Conservation (phyloP, 2,113 vertebrate species). For the Coryphaenoides rupestris region DNA sequence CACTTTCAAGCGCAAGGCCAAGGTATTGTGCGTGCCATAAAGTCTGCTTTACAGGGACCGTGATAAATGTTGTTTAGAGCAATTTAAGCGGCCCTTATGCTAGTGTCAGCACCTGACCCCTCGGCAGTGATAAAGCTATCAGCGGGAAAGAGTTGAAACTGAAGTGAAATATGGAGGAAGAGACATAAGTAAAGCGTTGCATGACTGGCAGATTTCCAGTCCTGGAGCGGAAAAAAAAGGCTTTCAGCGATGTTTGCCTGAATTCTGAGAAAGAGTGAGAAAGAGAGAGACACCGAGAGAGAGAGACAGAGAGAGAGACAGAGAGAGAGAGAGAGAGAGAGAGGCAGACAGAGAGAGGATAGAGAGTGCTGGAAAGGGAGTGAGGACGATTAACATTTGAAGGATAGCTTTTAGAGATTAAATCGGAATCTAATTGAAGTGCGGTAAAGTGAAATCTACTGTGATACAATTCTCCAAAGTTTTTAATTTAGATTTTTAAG, state of each 20-base stretch:
- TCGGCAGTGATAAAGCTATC: constrained; percentile 74
- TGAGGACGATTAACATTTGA: too few species aligned
- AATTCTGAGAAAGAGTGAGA: constrained; percentile 32
- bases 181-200: constrained; percentile 58
- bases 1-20: constrained; percentile 56
- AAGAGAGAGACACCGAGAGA: neutral
- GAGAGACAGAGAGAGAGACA: too few species aligned
- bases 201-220: constrained; percentile 59
- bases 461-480: too few species aligned
- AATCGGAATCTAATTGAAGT: too few species aligned
- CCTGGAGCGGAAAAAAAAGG: constrained; percentile 24
- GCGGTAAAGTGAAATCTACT: too few species aligned
- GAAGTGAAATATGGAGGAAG: constrained; percentile 70
- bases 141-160: constrained; percentile 66
- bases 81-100: constrained; percentile 74
- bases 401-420: too few species aligned
- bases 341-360: neutral
- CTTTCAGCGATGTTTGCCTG: too few species aligned
- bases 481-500: too few species aligned
- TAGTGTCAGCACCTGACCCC: constrained; percentile 77
- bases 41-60: constrained; percentile 70
- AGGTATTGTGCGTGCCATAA: constrained; percentile 59
- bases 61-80: constrained; percentile 75
- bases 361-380: neutral
- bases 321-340: constrained; percentile 24